Conservation (phyloP, 2,797 vertebrate species). For the Halcyon smyrnensis region DNA sequence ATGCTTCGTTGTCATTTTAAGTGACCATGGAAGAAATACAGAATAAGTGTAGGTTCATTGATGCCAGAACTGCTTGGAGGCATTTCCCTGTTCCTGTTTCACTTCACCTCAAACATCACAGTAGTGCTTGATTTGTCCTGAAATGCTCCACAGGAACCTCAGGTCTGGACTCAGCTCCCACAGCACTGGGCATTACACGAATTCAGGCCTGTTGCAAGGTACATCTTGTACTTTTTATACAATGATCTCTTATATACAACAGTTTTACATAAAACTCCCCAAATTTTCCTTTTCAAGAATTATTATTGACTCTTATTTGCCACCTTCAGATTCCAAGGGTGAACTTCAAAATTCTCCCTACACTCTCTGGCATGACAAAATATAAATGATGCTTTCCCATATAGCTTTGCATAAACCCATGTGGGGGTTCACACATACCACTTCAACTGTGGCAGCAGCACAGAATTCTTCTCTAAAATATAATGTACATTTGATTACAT, state of each 20-base stretch:
- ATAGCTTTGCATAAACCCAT: background rate
- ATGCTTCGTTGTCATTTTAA: background rate
- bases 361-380: background rate
- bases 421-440: background rate
- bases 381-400: background rate
- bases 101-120: background rate
- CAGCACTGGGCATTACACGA: background rate
- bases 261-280: background rate
- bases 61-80: background rate
- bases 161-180: fast-evolving
- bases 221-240: background rate
- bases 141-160: background rate
- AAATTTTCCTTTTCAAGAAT: background rate
- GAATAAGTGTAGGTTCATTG: fast-evolving
- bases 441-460: background rate
- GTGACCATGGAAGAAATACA: background rate
- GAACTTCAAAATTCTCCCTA: background rate
- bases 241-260: background rate
- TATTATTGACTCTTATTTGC: background rate
- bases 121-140: background rate
- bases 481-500: background rate
- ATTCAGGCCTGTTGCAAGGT: background rate
- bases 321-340: background rate
- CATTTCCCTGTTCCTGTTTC: background rate
- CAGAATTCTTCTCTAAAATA: background rate